A percentile compares a stretch with the other conserved stretches of the same genome.
phyloP scores from a whole-genome alignment of 2,888 invertebrate genomes.

The Amblyjoppa fuscipennis region DNA sequence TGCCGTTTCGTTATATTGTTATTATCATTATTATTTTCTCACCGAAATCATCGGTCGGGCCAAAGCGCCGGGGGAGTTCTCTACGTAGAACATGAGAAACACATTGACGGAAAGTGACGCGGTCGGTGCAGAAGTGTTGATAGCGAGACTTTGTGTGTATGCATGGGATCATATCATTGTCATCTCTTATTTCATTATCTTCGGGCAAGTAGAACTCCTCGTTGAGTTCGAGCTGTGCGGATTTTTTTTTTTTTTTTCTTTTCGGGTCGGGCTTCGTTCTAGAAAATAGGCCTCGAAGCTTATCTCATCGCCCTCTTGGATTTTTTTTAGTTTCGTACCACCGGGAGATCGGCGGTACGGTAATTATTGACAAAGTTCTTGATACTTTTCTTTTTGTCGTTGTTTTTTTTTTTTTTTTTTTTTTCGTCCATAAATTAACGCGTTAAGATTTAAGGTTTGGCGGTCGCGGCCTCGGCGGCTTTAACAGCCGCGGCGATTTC shows the following conservation, averaged over 20 bases:
- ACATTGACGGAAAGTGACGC: background rate
- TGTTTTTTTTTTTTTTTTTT: background rate
- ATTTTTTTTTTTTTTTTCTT: background rate
- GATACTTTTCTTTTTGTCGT: constrained; percentile 27
- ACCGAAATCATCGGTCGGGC: background rate
- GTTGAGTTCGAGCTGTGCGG: background rate
- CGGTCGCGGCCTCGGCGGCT: constrained; percentile 77
- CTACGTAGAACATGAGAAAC: constrained; percentile 19
- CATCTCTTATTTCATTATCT: background rate
- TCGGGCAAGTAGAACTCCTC: constrained; percentile 7
- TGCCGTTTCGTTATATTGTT: background rate
- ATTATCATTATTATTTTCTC: background rate
- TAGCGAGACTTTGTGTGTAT: background rate
- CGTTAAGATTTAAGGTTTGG: constrained; percentile 69
- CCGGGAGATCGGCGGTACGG: constrained; percentile 30
- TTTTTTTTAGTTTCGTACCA: constrained; percentile 12
- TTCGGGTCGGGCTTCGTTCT: background rate
- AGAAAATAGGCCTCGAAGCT: constrained; percentile 1
- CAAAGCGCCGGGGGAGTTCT: constrained; percentile 1
- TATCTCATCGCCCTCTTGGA: constrained; percentile 17
- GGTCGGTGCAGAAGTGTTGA: background rate
- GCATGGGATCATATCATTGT: background rate
- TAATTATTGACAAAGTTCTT: constrained; percentile 27
- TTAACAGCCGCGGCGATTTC: constrained; percentile 77
- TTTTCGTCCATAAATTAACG: constrained; percentile 4